Evolutionary conservation across 2,888 invertebrate genomes (phyloP), one percentile per base, ranked within the genome.

Genomic region (Uropetala carovei): DNA sequence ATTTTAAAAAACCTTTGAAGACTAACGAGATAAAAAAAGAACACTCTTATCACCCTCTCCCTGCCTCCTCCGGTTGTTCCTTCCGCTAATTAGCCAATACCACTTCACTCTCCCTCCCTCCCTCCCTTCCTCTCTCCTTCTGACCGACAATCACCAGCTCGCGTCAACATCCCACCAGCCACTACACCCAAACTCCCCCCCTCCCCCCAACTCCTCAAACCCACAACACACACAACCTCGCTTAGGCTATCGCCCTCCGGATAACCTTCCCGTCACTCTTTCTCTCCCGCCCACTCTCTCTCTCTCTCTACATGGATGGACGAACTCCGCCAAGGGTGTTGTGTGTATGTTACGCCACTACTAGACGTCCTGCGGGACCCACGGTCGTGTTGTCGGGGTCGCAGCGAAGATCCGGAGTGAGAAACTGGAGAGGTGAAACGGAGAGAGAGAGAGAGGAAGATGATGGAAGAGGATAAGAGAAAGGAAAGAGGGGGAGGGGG

Each of bases 71-170:
- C 22, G 27, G 22, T 22, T 75, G 75, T 27, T 27, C 4, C 75
- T 43, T 43, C 43, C 43, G 43, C 43, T 75, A 75, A 75, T 75
- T 75, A 75, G 75, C 22, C 18, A 4, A 27, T 27, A 27, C 22
- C 75, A 27, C 75, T 75, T 75, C 75, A 22, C 13, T 27, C 1
- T 27, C 22, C 75, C 75, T 75, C 13, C 27, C 75, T 27, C 75
- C 22, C 5, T 43, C 43, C 5, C 43, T 43, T 5, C 43, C 43
- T 43, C 43, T 5, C 5, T 43, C 43, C 43, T 43, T 43, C 43
- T 75, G 75, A 75, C 75, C 75, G 22, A 75, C 75, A 75, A 75
- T 75, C 75, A 75, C 22, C 75, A 13, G 75, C 22, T 75, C 75
- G 27, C 75, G 13, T 75, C 22, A 75, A 75, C 27, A 27, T 75